Evolutionary conservation across 2,888 invertebrate species (phyloP), one percentile per base, ranked within the genome.

Genomic region (Tipula lateralis): DNA sequence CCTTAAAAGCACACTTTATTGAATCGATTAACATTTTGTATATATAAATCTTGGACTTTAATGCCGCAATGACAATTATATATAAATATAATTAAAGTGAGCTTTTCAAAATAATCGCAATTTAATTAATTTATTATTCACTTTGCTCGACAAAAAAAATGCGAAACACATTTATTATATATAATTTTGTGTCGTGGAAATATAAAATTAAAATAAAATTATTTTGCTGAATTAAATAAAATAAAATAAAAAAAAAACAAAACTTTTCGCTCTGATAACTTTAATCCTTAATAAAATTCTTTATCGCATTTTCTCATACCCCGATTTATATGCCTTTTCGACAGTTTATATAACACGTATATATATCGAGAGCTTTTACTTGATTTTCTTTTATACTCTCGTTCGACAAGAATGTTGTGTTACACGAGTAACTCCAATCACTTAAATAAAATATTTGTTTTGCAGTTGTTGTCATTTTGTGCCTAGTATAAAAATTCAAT

Each of bases 261-360:
- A 44, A 24, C 3, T 7, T 66, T 66, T 24, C 66, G 66, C 66
- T 66, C 66, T 66, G 66, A 66, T 66, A 66, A 66, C 66, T 66
- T 66, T 24, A 66, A 66, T 66, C 66, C 66, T 66, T 66, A 66
- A 66, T 66, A 66, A 66, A 66, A 66, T 66, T 66, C 66, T 66
- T 66, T 66, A 66, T 66, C 24, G 66, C 9, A 66, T 66, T 66
- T 7, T 66, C 19, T 19, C 24, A 24, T 24, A 9, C n/a, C 66
- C 24, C 24, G 13, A 66, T 9, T 24, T 66, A 24, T 66, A 66
- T 24, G 66, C 66, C 66, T 66, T 66, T 24, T 66, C 66, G 66
- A 66, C 16, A 16, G 39, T 44, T 6, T 16, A n/a, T 19, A 44
- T 16, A 39, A 39, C 13, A 39, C 3, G 13, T 12, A 13, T 39